Evolutionary conservation across 2,888 invertebrate species (phyloP), one percentile per base, ranked within the genome.

Genomic region (Coelinius sp.): DNA sequence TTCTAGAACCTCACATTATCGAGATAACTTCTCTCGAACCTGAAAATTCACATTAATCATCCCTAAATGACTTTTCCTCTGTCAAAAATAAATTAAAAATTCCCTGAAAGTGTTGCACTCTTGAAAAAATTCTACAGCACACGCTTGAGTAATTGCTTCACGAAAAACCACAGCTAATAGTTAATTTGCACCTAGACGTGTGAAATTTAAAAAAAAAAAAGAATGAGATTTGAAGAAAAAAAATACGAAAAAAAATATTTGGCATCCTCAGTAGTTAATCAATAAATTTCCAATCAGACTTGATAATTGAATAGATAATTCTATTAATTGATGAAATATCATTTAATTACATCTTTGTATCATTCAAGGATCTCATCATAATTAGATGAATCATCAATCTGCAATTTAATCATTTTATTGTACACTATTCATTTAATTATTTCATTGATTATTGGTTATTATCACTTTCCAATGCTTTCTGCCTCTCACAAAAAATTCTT

Each of bases 141-240:
- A 59, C 59, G 59, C 59, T 59, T 59, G 35, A 31, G 59, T 59
- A 59, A 59, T 59, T 59, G 59, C 59, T 59, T 59, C 31, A 59
- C 59, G 7, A 35, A 56, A 35, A 59, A 14, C 14, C 14, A 59
- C 31, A 59, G 35, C 31, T 31, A 27, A 31, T 59, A 17, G 59
- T 10, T 59, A 59, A 59, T 59, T 59, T 59, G 59, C 59, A 59
- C 59, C 14, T 31, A 59, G 25, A 49, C 14, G n/a, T 1, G 53
- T 12, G 10, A 14, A 41, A 4, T 20, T 25, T 10, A 31, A 59
- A 17, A 31, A 24, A 59, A 31, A 31, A 59, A 17, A 35, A 31
- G 10, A 56, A 56, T 31, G 20, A 31, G 2, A n/a, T n/a, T n/a
- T n/a, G n/a, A n/a, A 59, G 14, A 31, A 35, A 35, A 17, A 35